Conservation (phyloP, 1,140 invertebrate genomes). For the Rhopalosiphum maidis region DNA sequence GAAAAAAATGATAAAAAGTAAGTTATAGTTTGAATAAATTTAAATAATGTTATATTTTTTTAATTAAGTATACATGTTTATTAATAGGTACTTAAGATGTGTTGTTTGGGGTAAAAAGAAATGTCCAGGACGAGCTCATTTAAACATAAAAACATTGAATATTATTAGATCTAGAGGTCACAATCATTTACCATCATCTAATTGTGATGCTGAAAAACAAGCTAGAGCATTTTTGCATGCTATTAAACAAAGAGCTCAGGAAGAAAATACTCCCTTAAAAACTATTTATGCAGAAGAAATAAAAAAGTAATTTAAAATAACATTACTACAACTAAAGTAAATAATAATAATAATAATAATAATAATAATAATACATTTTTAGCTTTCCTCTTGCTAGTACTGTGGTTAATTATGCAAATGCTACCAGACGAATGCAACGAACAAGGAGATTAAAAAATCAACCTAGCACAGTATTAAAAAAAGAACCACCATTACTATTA, state of each 20-base stretch:
- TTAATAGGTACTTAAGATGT: conserved; percentile 49
- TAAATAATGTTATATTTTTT: neutral
- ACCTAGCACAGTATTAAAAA: neutral
- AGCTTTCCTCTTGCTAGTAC: conserved; percentile 44
- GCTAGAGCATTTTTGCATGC: conserved; percentile 53
- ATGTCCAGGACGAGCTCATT: conserved; percentile 51
- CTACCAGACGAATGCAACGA: conserved; percentile 51
- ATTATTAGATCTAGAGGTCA: conserved; percentile 50
- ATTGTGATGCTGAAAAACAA: conserved; percentile 50
- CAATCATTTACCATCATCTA: conserved; percentile 52
- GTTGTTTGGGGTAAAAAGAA: conserved; percentile 57
- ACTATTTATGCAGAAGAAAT: conserved; percentile 52
- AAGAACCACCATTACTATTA: conserved; percentile 45
- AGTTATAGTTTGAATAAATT: neutral
- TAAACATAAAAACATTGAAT: conserved; percentile 36
- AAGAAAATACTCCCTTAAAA: conserved; percentile 45
- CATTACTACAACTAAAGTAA: neutral
- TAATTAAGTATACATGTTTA: neutral
- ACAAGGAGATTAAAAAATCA: conserved; percentile 51
- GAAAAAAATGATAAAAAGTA: conserved; percentile 56
- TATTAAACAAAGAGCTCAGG: conserved; percentile 51
- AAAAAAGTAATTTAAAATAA: neutral
- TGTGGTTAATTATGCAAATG: conserved; percentile 54
- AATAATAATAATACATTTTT: neutral
- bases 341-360: neutral